phyloP scores from a whole-genome alignment of 2,888 invertebrate genomes.

The Phortica okadai region DNA sequence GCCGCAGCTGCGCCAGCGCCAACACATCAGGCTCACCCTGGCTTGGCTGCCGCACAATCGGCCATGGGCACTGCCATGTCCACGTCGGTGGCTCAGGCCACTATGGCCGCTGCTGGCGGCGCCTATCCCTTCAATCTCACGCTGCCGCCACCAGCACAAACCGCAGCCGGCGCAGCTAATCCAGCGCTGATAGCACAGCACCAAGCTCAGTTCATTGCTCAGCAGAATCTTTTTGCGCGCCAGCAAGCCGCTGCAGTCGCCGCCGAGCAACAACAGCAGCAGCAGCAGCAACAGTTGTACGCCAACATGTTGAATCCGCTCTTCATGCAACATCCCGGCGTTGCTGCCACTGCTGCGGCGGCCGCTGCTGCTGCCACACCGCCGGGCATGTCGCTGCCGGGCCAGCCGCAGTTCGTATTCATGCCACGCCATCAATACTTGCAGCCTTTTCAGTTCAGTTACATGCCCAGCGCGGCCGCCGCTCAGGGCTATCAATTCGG shows the following conservation, averaged over 20 bases:
- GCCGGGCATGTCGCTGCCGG: conserved; percentile 47
- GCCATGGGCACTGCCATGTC: conserved; percentile 25
- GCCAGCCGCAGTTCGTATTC: conserved; percentile 74
- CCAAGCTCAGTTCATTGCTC: conserved; percentile 81
- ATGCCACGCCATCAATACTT: conserved; percentile 75
- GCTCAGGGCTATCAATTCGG: conserved; percentile 30
- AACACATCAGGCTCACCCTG: conserved; percentile 49
- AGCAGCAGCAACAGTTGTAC: conserved; percentile 64
- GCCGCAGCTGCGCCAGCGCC: conserved; percentile 53
- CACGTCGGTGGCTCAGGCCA: conserved; percentile 44
- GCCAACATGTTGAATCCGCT: conserved; percentile 64
- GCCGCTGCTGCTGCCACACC: conserved; percentile 59
- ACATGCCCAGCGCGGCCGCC: conserved; percentile 54
- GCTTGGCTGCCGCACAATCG: conserved; percentile 28
- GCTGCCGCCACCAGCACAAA: conserved; percentile 69
- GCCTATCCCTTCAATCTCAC: conserved; percentile 72
- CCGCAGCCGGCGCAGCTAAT: conserved; percentile 57
- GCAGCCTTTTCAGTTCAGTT: conserved; percentile 73
- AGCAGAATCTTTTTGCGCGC: conserved; percentile 82
- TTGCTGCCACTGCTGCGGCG: conserved; percentile 65
- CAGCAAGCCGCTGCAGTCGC: conserved; percentile 82
- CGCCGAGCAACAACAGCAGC: conserved; percentile 68
- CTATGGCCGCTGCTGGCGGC: conserved; percentile 52
- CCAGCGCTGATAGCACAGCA: conserved; percentile 78
- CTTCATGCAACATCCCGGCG: conserved; percentile 64